phyloP scores from a whole-genome alignment of 2,888 invertebrate genomes.

The Andrena minutula region DNA sequence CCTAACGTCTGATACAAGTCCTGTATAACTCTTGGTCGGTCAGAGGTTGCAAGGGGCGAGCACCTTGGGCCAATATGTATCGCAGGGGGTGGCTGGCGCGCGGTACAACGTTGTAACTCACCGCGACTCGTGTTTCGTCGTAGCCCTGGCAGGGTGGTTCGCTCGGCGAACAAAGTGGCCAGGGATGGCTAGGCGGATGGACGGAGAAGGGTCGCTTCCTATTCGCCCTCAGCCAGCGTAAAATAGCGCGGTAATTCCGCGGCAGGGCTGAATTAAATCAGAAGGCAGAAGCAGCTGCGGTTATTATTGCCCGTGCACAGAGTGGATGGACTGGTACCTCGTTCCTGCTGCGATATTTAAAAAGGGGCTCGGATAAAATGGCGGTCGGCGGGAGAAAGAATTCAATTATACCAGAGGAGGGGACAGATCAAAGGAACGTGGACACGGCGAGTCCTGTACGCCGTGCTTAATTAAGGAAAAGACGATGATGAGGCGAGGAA shows the following conservation, averaged over 20 bases:
- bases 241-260: conserved; percentile 26
- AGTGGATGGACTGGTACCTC: neutral
- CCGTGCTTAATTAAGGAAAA: conserved; percentile 37
- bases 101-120: conserved; percentile 61
- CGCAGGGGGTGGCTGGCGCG: conserved; percentile 47
- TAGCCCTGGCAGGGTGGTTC: conserved; percentile 23
- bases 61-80: conserved; percentile 58
- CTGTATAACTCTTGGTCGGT: conserved; percentile 24
- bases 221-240: conserved; percentile 7
- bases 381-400: neutral
- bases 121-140: conserved; percentile 60
- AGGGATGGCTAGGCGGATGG: conserved; percentile 18
- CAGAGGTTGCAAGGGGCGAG: conserved; percentile 10
- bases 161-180: conserved; percentile 44
- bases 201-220: conserved; percentile 13
- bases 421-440: conserved; percentile 31
- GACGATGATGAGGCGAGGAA: conserved; percentile 16
- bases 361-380: conserved; percentile 16
- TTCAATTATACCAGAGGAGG: conserved; percentile 36
- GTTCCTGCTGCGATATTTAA: conserved; percentile 20
- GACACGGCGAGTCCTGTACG: neutral
- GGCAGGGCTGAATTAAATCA: conserved; percentile 15
- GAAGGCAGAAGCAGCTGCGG: neutral
- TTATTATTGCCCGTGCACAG: neutral
- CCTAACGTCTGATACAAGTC: neutral